Percentiles rank a stretch among this genome's conserved stretches.
phyloP scores from a whole-genome alignment of 2,888 invertebrate species.

The Ariolimax columbianus region DNA sequence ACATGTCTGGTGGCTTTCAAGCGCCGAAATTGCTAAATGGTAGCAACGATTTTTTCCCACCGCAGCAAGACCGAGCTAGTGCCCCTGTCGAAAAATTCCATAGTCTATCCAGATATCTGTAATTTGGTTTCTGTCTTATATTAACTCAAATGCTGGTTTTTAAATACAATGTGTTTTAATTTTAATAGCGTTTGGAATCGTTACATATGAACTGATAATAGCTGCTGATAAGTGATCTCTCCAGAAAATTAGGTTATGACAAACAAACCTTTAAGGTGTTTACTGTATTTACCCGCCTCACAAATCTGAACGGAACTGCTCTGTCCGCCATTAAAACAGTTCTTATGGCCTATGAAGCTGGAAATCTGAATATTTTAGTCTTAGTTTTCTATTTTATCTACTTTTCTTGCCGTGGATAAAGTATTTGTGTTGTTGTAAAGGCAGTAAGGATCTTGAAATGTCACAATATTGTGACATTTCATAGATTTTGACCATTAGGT shows the following conservation, averaged over 20 bases:
- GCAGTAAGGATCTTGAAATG: neutral
- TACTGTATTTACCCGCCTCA: constrained; percentile 58
- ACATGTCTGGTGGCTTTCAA: too few species aligned
- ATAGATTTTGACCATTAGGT: constrained; percentile 10
- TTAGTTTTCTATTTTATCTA: constrained; percentile 47
- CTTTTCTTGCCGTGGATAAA: neutral
- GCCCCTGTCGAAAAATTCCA: too few species aligned
- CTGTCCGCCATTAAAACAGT: constrained; percentile 71
- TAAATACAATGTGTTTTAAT: too few species aligned
- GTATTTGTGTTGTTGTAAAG: neutral
- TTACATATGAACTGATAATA: too few species aligned
- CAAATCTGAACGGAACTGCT: constrained; percentile 66
- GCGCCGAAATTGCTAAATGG: too few species aligned
- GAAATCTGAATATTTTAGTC: constrained; percentile 43
- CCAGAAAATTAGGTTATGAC: neutral
- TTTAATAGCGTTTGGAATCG: too few species aligned
- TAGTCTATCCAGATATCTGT: too few species aligned
- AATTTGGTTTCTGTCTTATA: too few species aligned
- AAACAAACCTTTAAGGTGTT: constrained; percentile 6
- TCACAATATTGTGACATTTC: neutral
- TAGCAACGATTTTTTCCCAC: too few species aligned
- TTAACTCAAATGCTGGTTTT: too few species aligned
- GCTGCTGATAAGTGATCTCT: too few species aligned
- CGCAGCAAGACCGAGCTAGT: too few species aligned
- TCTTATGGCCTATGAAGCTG: constrained; percentile 53